A percentile compares a stretch with the other conserved stretches of the same genome.
Evolutionary conservation across 2,113 vertebrate genomes (phyloP).

Genomic region (Perca flavescens): DNA sequence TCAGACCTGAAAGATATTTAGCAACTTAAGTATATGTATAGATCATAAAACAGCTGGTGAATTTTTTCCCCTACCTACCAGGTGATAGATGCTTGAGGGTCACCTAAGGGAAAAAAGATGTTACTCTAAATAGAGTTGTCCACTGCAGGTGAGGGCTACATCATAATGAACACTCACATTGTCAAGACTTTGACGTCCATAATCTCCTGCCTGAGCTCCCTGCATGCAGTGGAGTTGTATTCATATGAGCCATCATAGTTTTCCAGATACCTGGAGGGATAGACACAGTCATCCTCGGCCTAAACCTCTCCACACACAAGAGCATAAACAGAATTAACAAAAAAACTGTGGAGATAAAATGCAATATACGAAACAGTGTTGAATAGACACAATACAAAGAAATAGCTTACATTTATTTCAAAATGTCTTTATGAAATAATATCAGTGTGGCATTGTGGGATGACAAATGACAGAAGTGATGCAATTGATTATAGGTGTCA

Average conservation of each 20-base stretch:
- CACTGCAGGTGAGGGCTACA: too few species aligned
- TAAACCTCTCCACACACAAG: slow-evolving; percentile 25
- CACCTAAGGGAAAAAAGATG: neutral
- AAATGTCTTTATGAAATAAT: slow-evolving; percentile 53
- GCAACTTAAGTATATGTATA: neutral
- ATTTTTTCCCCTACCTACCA: neutral
- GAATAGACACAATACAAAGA: neutral
- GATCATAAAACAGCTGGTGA: neutral
- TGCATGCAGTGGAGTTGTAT: slow-evolving; percentile 95
- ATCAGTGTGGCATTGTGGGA: slow-evolving; percentile 58
- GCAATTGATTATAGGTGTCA: slow-evolving; percentile 51
- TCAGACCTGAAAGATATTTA: neutral
- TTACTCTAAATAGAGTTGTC: neutral
- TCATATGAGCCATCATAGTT: slow-evolving; percentile 92
- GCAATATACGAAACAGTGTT: slow-evolving; percentile 20
- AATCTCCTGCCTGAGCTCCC: slow-evolving; percentile 94
- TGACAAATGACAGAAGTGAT: slow-evolving; percentile 72
- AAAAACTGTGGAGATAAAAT: slow-evolving; percentile 30
- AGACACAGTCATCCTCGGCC: slow-evolving; percentile 75
- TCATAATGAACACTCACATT: slow-evolving; percentile 89
- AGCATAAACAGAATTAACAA: slow-evolving; percentile 30
- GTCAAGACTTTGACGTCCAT: slow-evolving; percentile 95
- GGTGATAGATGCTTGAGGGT: neutral
- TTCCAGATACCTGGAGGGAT: slow-evolving; percentile 92
- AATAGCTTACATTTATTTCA: slow-evolving; percentile 17